Percentiles rank a stretch among this genome's conserved stretches.
Conservation (phyloP, 53 echinoderm and acorn worm species). For the Patiria pectinifera region DNA sequence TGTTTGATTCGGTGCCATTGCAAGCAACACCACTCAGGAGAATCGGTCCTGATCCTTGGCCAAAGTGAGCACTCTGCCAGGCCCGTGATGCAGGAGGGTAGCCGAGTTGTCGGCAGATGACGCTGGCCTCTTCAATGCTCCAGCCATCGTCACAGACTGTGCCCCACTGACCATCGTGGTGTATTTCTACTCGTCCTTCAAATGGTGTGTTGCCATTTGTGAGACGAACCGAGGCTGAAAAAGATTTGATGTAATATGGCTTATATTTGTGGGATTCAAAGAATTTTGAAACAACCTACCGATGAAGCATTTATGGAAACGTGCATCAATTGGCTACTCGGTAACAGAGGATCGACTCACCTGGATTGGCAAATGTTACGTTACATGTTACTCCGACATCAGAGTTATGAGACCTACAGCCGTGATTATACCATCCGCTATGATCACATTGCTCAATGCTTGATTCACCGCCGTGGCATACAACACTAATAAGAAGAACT, state of each 20-base stretch:
- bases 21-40: not conserved
- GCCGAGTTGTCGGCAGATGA: slow-evolving; percentile 26
- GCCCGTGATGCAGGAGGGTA: slow-evolving; percentile 4
- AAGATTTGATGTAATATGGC: not conserved
- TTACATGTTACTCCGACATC: not conserved
- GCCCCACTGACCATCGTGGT: not conserved
- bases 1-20: not conserved
- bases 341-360: not conserved
- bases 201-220: not conserved
- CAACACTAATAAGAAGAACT: not conserved
- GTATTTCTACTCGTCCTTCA: not conserved
- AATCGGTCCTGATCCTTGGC: not conserved
- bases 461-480: not conserved
- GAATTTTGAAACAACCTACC: not conserved
- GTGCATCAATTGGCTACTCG: too few species aligned
- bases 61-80: not conserved
- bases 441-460: not conserved
- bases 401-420: not conserved
- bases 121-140: not conserved
- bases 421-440: not conserved
- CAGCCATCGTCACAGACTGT: not conserved
- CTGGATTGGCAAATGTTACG: not conserved
- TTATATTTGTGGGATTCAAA: too few species aligned
- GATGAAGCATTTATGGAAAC: not conserved
- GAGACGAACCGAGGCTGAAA: not conserved